Percentiles rank a stretch among this genome's conserved stretches.
Evolutionary conservation across 1,140 invertebrate genomes (phyloP).

Genomic region (Zophobas atratus): DNA sequence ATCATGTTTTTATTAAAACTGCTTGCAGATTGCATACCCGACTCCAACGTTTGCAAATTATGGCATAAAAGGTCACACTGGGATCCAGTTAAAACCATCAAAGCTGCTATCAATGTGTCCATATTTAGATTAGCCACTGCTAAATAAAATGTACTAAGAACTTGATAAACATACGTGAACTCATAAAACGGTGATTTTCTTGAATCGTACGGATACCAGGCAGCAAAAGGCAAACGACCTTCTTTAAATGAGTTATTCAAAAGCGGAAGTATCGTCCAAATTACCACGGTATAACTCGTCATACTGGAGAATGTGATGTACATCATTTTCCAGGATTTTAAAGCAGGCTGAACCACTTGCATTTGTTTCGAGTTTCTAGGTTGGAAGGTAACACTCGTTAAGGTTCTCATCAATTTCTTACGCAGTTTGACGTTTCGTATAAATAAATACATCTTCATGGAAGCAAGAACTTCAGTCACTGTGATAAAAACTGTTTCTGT

Average conservation of each 20-base stretch:
- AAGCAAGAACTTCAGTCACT: too few species aligned
- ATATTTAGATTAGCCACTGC: neutral
- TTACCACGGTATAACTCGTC: neutral
- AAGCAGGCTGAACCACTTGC: neutral
- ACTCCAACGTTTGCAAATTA: slow-evolving; percentile 8
- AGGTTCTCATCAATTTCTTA: neutral
- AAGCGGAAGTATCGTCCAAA: slow-evolving; percentile 13
- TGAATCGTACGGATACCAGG: slow-evolving; percentile 17
- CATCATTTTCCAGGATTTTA: neutral
- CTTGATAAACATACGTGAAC: slow-evolving; percentile 19
- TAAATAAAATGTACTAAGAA: neutral
- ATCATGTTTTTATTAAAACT: neutral
- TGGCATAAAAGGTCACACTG: slow-evolving; percentile 28
- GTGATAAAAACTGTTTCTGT: too few species aligned
- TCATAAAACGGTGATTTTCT: slow-evolving; percentile 7
- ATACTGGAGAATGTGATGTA: neutral
- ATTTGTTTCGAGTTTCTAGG: neutral
- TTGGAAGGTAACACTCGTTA: neutral
- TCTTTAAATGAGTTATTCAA: neutral
- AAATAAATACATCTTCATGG: too few species aligned
- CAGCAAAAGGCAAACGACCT: neutral
- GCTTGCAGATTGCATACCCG: neutral
- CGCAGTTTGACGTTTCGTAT: neutral
- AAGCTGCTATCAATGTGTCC: slow-evolving; percentile 1
- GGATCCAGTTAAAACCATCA: slow-evolving; percentile 5